A percentile compares a stretch with the other conserved stretches of the same genome.
Conservation (phyloP, 2,888 invertebrate genomes). For the Myopa testacea region DNA sequence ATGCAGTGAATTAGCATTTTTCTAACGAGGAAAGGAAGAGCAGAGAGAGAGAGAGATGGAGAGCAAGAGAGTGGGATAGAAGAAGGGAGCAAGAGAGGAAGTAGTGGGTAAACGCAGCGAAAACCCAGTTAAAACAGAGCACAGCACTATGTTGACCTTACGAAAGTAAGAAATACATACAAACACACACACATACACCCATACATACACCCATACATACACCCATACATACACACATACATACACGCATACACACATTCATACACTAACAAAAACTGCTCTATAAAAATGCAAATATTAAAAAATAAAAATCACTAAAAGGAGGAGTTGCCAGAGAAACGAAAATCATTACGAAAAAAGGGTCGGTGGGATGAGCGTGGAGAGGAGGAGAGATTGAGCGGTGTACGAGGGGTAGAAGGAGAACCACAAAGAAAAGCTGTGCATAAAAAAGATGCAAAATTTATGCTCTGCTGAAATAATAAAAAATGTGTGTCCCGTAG, state of each 20-base stretch:
- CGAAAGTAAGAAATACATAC: slow-evolving; percentile 55
- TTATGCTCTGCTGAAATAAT: slow-evolving; percentile 6
- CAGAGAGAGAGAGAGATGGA: not conserved
- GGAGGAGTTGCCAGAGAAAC: not conserved
- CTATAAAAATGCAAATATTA: not conserved
- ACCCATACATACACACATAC: slow-evolving; percentile 19
- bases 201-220: slow-evolving; percentile 25
- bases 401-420: not conserved
- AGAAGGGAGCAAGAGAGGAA: not conserved
- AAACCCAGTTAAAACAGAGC: slow-evolving; percentile 3
- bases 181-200: slow-evolving; percentile 36
- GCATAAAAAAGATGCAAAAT: not conserved
- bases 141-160: not conserved
- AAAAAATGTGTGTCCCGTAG: not conserved
- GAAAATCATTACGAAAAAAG: not conserved
- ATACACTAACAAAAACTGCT: not conserved
- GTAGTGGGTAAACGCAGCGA: not conserved
- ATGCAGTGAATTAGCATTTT: slow-evolving; percentile 37
- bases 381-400: not conserved
- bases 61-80: not conserved
- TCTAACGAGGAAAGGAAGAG: not conserved
- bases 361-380: not conserved
- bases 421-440: not conserved
- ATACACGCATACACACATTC: slow-evolving; percentile 5
- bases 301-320: not conserved